Percentiles rank a stretch among this genome's conserved stretches.
Conservation (phyloP, 2,113 vertebrate species). For the Cavia aperea region DNA sequence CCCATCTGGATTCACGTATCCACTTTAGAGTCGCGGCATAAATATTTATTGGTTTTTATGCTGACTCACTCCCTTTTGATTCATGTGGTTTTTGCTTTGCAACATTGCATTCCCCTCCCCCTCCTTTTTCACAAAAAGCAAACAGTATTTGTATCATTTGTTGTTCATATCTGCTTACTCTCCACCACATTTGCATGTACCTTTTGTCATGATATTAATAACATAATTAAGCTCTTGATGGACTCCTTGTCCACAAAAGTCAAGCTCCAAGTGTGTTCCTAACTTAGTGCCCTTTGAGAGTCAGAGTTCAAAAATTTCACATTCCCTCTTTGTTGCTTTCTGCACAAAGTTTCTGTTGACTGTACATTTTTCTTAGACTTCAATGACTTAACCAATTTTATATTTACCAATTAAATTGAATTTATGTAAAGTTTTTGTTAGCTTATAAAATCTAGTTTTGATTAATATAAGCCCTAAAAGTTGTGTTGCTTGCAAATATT, state of each 20-base stretch:
- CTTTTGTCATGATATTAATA: neutral
- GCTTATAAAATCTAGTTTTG: neutral
- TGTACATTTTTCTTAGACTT: neutral
- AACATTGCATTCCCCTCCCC: rapidly evolving
- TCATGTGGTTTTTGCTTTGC: neutral
- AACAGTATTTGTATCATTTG: neutral
- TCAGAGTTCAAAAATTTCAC: no score
- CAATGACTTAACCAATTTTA: neutral
- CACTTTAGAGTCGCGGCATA: neutral
- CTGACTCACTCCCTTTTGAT: neutral
- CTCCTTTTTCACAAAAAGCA: neutral
- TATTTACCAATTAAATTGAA: neutral
- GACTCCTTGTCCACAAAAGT: neutral
- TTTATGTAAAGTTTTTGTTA: neutral
- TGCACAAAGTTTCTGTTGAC: neutral
- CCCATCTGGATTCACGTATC: neutral
- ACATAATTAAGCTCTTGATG: neutral
- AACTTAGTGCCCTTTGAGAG: neutral
- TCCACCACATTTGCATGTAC: neutral
- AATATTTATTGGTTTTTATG: neutral
- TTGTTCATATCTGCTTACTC: neutral
- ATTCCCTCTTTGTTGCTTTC: neutral
- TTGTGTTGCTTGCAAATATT: neutral
- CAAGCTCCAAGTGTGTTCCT: neutral
- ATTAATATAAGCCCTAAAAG: neutral